Percentiles rank a stretch among this genome's conserved stretches.
Conservation (phyloP, 2,113 vertebrate genomes). For the Nematolebias whitei region DNA sequence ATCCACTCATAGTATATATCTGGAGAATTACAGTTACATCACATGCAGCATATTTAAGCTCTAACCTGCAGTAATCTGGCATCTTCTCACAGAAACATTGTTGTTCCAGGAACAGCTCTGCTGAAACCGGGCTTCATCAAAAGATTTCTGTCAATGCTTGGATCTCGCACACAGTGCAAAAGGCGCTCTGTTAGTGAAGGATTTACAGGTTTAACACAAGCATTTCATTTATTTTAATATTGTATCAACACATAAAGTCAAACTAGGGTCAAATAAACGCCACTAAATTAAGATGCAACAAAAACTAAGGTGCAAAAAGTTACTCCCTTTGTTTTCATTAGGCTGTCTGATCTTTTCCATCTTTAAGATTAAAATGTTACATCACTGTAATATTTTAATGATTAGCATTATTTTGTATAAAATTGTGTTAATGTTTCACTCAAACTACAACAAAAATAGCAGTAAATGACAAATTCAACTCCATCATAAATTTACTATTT, state of each 20-base stretch:
- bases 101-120: too few relatives aligned
- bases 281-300: too few relatives aligned
- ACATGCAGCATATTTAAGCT: neutral
- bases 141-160: neutral
- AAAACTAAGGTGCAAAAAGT: neutral
- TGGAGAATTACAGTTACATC: too few relatives aligned
- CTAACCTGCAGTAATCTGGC: neutral
- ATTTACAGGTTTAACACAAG: neutral
- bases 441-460: neutral
- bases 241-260: too few relatives aligned
- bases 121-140: neutral
- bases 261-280: too few relatives aligned
- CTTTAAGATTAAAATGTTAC: neutral
- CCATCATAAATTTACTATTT: neutral
- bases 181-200: neutral
- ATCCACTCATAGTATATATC: neutral
- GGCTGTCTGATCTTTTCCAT: neutral
- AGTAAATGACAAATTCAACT: neutral
- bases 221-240: conserved; percentile 22
- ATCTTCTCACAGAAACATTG: neutral
- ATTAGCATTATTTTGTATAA: neutral
- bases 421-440: neutral
- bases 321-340: neutral
- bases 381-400: neutral
- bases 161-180: neutral